Evolutionary conservation across 2,797 vertebrate genomes (phyloP), one percentile per base, ranked within the genome.

Genomic region (Phalloptychus januarius): DNA sequence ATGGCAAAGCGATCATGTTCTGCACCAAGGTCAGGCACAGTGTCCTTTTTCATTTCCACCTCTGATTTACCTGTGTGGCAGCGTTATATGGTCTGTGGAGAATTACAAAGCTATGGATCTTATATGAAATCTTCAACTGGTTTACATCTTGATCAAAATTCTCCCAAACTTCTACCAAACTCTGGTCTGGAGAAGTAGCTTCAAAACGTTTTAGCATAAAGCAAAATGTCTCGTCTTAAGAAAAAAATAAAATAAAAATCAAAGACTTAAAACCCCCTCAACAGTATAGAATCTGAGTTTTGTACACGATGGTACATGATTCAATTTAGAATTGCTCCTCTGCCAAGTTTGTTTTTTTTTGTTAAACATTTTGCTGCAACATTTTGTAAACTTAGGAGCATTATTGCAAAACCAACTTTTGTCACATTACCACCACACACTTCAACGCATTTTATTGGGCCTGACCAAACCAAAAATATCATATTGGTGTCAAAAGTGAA

Each of bases 1-100:
- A 76, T 72, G 84, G 83, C 76, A 58, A 75, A 83, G 87, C 81
- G 92, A 95, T 95, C 93, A 88, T 86, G 88, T 94, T 94, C 91
- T 91, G 74, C 69, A 44, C 74, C 25, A 75, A 79, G 91, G 89
- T 90, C 88, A 92, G 83, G 69, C 76, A 52, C 76, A 78, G 87
- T 83, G 85, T 90, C 76, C 71, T 77, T 89, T 92, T 93, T 93
- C 87, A 89, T 85, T 90, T 84, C n/a, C 74, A 75, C 65, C 85
- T 86, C 87, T 85, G 71, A 90, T 88, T 89, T 88, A 86, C 87
- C 83, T 90, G 91, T 87, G 80, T 79, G 78, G 40, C 70, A 56
- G 78, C 81, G 74, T 89, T 91, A 90, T 93, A 91, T 85, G 75
- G 80, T 54, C 85, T 88, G 86, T 91, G 89, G 75, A 90, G 79